Evolutionary conservation across 1,140 invertebrate species (phyloP).

Genomic region (Dreissena rostriformis): DNA sequence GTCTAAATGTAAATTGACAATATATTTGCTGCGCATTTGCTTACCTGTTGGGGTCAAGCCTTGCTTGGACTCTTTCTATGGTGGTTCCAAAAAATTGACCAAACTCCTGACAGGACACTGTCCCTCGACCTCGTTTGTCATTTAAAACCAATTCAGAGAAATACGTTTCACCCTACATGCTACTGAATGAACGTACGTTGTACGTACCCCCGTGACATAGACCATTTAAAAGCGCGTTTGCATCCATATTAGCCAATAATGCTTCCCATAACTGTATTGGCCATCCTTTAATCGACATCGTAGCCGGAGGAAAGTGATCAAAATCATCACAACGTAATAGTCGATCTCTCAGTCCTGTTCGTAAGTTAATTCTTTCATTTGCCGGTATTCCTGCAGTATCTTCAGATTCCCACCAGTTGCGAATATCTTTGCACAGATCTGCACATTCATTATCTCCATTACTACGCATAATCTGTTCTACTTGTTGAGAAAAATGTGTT

Average conservation of each 20-base stretch:
- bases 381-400: conserved; percentile 36
- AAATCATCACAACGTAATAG: neutral
- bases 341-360: conserved; percentile 4
- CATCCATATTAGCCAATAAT: conserved; percentile 23
- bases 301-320: conserved; percentile 23
- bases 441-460: conserved; percentile 15
- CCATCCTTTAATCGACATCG: conserved; percentile 30
- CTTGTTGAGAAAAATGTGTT: conserved; percentile 25
- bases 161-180: conserved; percentile 40
- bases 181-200: conserved; percentile 34
- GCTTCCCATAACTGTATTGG: conserved; percentile 42
- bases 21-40: neutral
- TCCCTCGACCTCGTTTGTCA: conserved; percentile 24
- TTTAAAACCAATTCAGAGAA: conserved; percentile 35
- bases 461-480: conserved; percentile 27
- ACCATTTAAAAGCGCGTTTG: conserved; percentile 23
- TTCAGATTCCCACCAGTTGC: conserved; percentile 33
- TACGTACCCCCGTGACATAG: conserved; percentile 31
- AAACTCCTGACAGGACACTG: conserved; percentile 24
- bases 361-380: conserved; percentile 16
- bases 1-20: too few species aligned
- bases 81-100: conserved; percentile 13
- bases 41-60: conserved; percentile 32
- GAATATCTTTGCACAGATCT: conserved; percentile 19
- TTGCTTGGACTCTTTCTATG: conserved; percentile 19